A percentile compares a stretch with the other conserved stretches of the same genome.
phyloP scores from a whole-genome alignment of 2,888 invertebrate species.

The Lapara coniferarum region DNA sequence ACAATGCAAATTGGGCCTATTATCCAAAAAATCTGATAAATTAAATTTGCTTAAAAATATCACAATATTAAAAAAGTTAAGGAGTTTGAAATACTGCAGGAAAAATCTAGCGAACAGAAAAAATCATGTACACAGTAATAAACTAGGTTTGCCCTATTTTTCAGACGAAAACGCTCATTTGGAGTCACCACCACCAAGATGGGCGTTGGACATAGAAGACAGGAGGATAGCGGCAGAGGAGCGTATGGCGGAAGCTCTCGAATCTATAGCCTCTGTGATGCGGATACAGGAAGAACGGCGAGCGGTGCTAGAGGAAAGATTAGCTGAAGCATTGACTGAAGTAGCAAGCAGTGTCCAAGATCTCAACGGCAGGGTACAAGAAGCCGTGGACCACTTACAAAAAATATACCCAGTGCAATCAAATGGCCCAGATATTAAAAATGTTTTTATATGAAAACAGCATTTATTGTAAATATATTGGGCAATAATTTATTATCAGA shows the following conservation, averaged over 20 bases:
- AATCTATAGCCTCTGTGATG: constrained; percentile 63
- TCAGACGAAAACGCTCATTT: constrained; percentile 12
- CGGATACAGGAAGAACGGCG: constrained; percentile 63
- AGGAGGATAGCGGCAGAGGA: constrained; percentile 69
- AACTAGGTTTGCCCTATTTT: neutral
- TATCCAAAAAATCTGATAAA: too few species aligned
- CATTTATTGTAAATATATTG: neutral
- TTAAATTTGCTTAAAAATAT: too few species aligned
- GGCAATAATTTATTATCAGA: neutral
- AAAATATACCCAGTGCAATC: constrained; percentile 47
- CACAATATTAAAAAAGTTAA: too few species aligned
- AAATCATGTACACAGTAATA: too few species aligned
- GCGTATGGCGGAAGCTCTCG: constrained; percentile 67
- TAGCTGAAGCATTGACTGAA: constrained; percentile 60
- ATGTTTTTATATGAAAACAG: constrained; percentile 47
- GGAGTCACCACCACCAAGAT: constrained; percentile 65
- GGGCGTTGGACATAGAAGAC: constrained; percentile 71
- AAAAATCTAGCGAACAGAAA: too few species aligned
- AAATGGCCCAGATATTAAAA: constrained; percentile 54
- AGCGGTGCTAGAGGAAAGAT: constrained; percentile 56
- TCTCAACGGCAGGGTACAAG: constrained; percentile 64
- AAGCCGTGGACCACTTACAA: constrained; percentile 58
- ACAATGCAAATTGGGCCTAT: too few species aligned
- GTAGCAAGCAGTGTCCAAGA: constrained; percentile 68
- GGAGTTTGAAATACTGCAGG: too few species aligned